Evolutionary conservation across 2,888 invertebrate species (phyloP).

Genomic region (Heliconius erato): DNA sequence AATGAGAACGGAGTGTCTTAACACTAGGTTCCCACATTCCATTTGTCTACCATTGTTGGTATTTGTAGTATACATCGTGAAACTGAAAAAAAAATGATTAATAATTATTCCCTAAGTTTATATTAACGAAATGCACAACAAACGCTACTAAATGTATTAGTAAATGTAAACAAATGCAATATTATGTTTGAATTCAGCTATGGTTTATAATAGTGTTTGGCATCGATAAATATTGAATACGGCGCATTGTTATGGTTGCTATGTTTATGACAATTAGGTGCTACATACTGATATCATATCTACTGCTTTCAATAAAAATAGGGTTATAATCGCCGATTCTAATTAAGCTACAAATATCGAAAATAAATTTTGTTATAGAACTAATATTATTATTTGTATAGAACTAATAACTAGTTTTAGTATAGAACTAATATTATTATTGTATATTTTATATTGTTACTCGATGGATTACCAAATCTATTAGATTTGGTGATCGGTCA

Average conservation of each 20-base stretch:
- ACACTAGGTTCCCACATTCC: too few species aligned
- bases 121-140: not conserved
- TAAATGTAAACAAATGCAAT: not conserved
- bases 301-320: not conserved
- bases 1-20: too few species aligned
- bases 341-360: not conserved
- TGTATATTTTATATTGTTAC: too few species aligned
- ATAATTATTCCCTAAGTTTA: not conserved
- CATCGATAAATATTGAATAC: not conserved
- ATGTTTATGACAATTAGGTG: slow-evolving; percentile 1
- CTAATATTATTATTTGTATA: too few species aligned
- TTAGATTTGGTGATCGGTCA: too few species aligned
- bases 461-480: too few species aligned
- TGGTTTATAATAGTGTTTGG: slow-evolving; percentile 15
- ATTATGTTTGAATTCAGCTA: not conserved
- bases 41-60: not conserved
- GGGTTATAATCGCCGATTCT: not conserved
- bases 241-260: not conserved
- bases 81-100: not conserved
- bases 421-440: too few species aligned
- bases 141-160: not conserved
- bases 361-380: too few species aligned
- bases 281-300: slow-evolving; percentile 8
- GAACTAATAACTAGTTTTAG: too few species aligned
- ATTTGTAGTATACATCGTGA: too few species aligned